Evolutionary conservation across 2,888 invertebrate species (phyloP), one percentile per base, ranked within the genome.

Genomic region (Leuctra nigra): DNA sequence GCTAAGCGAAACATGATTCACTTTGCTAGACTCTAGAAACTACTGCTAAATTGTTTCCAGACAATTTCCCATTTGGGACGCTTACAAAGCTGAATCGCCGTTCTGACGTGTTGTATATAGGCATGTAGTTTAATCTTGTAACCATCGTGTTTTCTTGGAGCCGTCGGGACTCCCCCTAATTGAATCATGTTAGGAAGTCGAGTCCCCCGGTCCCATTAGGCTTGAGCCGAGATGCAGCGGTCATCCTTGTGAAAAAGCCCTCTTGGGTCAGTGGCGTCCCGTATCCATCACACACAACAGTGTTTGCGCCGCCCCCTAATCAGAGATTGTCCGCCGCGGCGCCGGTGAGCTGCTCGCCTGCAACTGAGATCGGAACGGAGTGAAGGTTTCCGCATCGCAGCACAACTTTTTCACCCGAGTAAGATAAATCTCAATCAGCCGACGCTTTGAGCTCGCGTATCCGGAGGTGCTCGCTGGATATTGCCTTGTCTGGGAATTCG

Each of bases 391-490:
- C 44, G 13, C 44, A 13, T 23, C 22, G n/a, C 44, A 13, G 20
- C 44, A 44, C 20, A 44, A 44, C 44, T 44, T 23, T 44, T 44
- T 7, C 7, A 20, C 9, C 18, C 4, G 44, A 44, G 44, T n/a
- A 44, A 44, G 44, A 50, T 50, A 50, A 50, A 50, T 50, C 50
- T 50, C 33, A 50, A 50, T 50, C 50, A 50, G 33, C n/a, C 20
- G 20, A 35, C 18, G 50, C 50, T 50, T 50, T 50, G 50, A 33
- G 33, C 33, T 13, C 23, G 33, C 18, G 4, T 50, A 16, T 35
- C 18, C 48, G 50, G 33, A 9, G 33, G 20, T 18, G 13, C 29
- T 44, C 44, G 44, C 35, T 33, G 16, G 33, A 35, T 33, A 35
- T 50, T 50, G 20, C 4, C 35, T 29, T 50, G 50, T 35, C 35